These are phyloP conservation scores for Agrochola lychnidis DNA, from an alignment of 2,888 invertebrate species.

Conservation along the genomic window DNA sequence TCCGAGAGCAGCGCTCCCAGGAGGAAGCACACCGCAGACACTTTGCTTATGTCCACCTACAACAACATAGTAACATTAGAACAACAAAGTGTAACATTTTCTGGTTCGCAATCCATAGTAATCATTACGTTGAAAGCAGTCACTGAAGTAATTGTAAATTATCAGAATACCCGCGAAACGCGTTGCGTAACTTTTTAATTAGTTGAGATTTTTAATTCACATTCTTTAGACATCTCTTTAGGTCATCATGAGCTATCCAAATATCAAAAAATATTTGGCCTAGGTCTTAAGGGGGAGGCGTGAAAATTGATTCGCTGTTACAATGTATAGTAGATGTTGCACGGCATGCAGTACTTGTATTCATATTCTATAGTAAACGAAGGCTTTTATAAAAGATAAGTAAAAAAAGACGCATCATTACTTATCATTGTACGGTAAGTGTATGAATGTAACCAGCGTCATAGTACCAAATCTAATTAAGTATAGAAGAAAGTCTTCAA, in stretches of 20 bases:
- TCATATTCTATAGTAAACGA: background rate
- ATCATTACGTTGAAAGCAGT: background rate
- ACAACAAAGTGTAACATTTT: background rate
- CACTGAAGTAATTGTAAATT: background rate
- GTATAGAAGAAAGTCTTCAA: background rate
- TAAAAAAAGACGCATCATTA: too few species aligned
- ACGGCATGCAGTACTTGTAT: background rate
- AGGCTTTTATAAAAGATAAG: too few species aligned
- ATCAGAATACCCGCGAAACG: too few species aligned
- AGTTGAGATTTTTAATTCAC: too few species aligned
- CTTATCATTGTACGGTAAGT: background rate
- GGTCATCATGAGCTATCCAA: too few species aligned
- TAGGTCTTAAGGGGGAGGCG: too few species aligned
- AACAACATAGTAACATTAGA: background rate
- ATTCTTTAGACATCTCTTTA: too few species aligned
- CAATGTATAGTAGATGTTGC: background rate
- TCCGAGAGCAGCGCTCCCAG: slow-evolving; percentile 93
- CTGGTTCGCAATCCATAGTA: background rate
- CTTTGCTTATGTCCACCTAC: slow-evolving; percentile 96
- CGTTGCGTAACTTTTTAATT: too few species aligned
- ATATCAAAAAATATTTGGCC: too few species aligned
- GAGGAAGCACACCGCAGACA: slow-evolving; percentile 93
- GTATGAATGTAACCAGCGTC: background rate
- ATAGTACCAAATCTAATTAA: background rate
- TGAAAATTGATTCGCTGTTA: too few species aligned